Base-by-base conservation (phyloP, 2,797 vertebrate genomes). In the Moxostoma hubbsi region DNA sequence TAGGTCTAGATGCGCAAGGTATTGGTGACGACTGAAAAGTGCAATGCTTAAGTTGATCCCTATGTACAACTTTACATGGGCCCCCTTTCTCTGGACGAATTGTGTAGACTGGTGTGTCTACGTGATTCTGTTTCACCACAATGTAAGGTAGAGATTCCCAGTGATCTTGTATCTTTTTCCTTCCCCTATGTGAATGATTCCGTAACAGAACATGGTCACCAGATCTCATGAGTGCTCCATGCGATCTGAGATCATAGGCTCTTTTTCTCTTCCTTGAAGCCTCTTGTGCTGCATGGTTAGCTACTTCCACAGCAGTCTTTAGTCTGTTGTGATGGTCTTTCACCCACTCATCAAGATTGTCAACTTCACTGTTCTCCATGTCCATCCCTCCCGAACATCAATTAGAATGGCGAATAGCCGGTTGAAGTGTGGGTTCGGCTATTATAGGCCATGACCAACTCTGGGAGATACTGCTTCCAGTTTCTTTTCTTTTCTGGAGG, bases 81-180 rank as follows among this genome's bases (percentile, higher is more conserved):
- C 54, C 54, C 13, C 13, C 13, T 15, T n/a, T 55, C 13, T 55
- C 54, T 55, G 13, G 12, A 13, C 53, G 53, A 13, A 55, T 55
- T 13, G 53, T 55, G 12, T 55, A 55, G 12, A 55, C 53, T 13
- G 53, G 53, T 1, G 11, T 55, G 4, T 55, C 53, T 55, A 11
- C 11, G 12, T 55, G 53, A 55, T 55, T 55, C 53, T 55, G 53
- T 55, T 55, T 55, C 12, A 55, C 53, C 5, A 55, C 53, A 55
- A 55, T 55, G 12, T 55, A 82, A 12, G 83, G 53, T 6, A 36
- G 2, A 1, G 77, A 5, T 72, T 80, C 80, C 76, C 77, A 84
- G 0, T 68, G 15, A 12, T 84, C 73, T 49, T 80, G 62, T n/a
- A 84, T 81, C 2, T 77, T 81, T 43, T 83, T 81, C 7, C 78